Conservation (phyloP, 2,113 vertebrate genomes). For the Paradoxurus hermaphroditus region DNA sequence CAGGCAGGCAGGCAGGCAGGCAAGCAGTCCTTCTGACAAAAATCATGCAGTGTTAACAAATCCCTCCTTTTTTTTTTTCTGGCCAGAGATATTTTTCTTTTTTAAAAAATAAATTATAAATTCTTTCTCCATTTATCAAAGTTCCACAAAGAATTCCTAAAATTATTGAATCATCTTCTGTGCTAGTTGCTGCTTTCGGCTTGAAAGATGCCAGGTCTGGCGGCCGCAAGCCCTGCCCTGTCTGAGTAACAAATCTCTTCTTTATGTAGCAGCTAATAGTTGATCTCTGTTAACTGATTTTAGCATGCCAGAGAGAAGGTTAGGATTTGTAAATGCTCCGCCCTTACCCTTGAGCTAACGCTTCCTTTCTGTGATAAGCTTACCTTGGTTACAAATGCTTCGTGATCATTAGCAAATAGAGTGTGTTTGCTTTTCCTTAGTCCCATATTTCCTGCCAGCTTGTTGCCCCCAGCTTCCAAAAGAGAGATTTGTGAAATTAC, state of each 20-base stretch:
- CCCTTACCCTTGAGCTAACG: neutral
- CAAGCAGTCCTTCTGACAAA: neutral
- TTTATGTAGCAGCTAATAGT: neutral
- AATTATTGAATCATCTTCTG: too few relatives aligned
- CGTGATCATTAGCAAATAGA: slow-evolving; percentile 40
- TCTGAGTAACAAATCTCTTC: slow-evolving; percentile 48
- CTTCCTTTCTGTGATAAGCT: neutral
- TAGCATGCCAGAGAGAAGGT: neutral
- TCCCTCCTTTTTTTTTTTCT: too few relatives aligned
- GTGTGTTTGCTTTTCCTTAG: slow-evolving; percentile 24
- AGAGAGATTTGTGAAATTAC: slow-evolving; percentile 21
- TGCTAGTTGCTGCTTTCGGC: neutral
- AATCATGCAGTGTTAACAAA: neutral
- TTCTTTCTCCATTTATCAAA: too few relatives aligned
- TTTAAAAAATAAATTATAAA: too few relatives aligned
- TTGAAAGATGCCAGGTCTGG: slow-evolving; percentile 57
- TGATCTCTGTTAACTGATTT: neutral
- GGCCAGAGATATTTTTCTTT: too few relatives aligned
- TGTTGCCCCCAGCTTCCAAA: slow-evolving; percentile 16
- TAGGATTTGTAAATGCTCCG: neutral
- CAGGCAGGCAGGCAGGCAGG: neutral
- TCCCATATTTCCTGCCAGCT: neutral
- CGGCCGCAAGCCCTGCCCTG: slow-evolving; percentile 84
- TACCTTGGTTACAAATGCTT: slow-evolving; percentile 26
- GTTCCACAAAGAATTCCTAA: too few relatives aligned